Percentiles rank a stretch among this genome's conserved stretches.
Conservation (phyloP, 2,113 vertebrate genomes). For the Campylomormyrus numenius region DNA sequence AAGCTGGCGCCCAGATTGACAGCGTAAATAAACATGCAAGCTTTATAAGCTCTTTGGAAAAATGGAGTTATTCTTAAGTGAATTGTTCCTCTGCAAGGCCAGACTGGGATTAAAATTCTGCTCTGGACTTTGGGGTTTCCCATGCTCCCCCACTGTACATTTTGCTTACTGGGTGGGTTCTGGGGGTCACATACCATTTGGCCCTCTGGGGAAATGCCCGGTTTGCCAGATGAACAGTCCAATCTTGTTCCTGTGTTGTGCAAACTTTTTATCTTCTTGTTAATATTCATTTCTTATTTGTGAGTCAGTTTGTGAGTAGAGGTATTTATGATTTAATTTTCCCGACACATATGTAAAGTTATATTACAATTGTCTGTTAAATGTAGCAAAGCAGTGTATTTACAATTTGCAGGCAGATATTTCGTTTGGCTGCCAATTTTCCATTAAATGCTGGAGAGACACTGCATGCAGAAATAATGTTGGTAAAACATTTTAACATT, state of each 20-base stretch:
- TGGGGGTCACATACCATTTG: not conserved
- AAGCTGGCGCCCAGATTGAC: not conserved
- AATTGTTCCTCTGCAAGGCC: slow-evolving; percentile 6
- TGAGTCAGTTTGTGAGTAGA: not conserved
- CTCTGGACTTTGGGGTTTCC: not conserved
- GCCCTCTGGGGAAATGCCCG: not conserved
- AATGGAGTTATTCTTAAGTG: slow-evolving; percentile 5
- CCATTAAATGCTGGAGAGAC: not conserved
- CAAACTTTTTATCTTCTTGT: not conserved
- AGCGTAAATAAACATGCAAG: not conserved
- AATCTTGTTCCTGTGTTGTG: not conserved
- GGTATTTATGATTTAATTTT: not conserved
- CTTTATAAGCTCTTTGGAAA: slow-evolving; percentile 8
- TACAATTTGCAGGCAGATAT: not conserved
- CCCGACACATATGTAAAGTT: not conserved
- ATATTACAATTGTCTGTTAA: not conserved
- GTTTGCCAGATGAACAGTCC: not conserved
- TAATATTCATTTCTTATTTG: not conserved
- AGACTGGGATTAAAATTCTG: not conserved
- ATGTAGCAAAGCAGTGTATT: not conserved
- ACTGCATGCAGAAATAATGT: not conserved
- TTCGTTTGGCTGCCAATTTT: not conserved
- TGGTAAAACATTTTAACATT: not conserved
- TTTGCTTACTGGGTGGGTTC: not conserved
- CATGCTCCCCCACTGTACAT: not conserved